Percentiles rank a stretch among this genome's conserved stretches.
phyloP scores from a whole-genome alignment of 2,113 vertebrate species.

The Grammomys surdaster region DNA sequence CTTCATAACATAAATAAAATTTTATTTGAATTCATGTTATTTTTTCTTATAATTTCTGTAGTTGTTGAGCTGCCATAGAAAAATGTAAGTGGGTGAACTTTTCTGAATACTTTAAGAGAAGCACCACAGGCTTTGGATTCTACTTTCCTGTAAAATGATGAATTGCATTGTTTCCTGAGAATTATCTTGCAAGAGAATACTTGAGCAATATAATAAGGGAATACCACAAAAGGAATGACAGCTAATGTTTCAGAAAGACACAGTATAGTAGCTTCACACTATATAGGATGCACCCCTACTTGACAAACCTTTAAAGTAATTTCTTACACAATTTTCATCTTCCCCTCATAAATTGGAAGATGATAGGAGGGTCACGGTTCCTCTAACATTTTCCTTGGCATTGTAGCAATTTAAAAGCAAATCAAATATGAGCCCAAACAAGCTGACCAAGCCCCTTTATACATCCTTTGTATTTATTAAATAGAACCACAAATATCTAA shows the following conservation, averaged over 20 bases:
- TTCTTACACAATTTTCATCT: slow-evolving; percentile 58
- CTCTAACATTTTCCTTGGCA: slow-evolving; percentile 50
- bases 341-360: slow-evolving; percentile 54
- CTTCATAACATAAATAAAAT: background rate
- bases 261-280: background rate
- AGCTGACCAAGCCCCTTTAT: slow-evolving; percentile 46
- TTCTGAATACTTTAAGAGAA: background rate
- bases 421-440: slow-evolving; percentile 60
- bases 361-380: slow-evolving; percentile 62
- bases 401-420: slow-evolving; percentile 74
- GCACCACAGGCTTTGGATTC: background rate
- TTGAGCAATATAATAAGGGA: background rate
- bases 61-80: background rate
- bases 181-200: background rate
- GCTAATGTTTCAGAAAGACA: background rate
- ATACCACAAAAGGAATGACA: background rate
- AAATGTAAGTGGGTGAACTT: background rate
- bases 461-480: slow-evolving; percentile 22
- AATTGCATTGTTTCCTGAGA: background rate
- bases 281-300: background rate
- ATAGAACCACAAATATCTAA: slow-evolving; percentile 4
- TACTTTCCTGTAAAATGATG: background rate
- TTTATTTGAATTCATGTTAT: background rate
- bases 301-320: slow-evolving; percentile 38
- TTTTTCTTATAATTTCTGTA: background rate